These are phyloP conservation scores for Drosophila subquinaria DNA, from an alignment of 2,888 invertebrate genomes.

Conservation along the genomic window DNA sequence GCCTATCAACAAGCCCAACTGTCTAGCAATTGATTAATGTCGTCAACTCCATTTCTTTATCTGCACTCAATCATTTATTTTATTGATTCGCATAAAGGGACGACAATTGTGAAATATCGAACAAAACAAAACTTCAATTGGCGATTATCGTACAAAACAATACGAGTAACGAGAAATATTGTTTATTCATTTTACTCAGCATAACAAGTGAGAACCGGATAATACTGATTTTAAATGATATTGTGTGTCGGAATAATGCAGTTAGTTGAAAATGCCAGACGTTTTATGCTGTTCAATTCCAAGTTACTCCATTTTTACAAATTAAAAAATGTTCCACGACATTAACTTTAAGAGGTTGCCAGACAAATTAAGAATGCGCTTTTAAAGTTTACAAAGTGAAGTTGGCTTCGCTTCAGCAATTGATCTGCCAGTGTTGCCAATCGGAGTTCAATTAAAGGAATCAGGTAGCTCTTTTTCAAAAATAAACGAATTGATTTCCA, in stretches of 20 bases:
- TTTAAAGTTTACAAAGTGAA: neutral
- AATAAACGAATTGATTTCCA: too few species aligned
- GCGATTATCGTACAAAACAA: slow-evolving; percentile 51
- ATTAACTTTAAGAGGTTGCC: neutral
- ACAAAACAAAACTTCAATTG: slow-evolving; percentile 49
- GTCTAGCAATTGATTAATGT: slow-evolving; percentile 27
- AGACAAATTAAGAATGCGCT: neutral
- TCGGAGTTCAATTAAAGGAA: neutral
- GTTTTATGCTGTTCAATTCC: neutral
- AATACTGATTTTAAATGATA: slow-evolving; percentile 26
- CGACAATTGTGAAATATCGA: slow-evolving; percentile 39
- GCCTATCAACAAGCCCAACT: neutral
- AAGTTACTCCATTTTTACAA: neutral
- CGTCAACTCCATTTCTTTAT: slow-evolving; percentile 35
- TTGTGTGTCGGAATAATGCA: neutral
- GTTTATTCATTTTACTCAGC: slow-evolving; percentile 6
- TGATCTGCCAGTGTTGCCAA: neutral
- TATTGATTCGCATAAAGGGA: slow-evolving; percentile 51
- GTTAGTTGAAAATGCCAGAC: neutral
- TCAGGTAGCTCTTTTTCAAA: too few species aligned
- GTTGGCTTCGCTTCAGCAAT: neutral
- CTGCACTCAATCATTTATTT: slow-evolving; percentile 32
- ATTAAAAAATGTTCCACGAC: neutral
- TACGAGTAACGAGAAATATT: slow-evolving; percentile 12
- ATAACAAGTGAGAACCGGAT: slow-evolving; percentile 50